A percentile compares a stretch with the other conserved stretches of the same genome.
Evolutionary conservation across 2,797 vertebrate genomes (phyloP).

Genomic region (Manis javanica): DNA sequence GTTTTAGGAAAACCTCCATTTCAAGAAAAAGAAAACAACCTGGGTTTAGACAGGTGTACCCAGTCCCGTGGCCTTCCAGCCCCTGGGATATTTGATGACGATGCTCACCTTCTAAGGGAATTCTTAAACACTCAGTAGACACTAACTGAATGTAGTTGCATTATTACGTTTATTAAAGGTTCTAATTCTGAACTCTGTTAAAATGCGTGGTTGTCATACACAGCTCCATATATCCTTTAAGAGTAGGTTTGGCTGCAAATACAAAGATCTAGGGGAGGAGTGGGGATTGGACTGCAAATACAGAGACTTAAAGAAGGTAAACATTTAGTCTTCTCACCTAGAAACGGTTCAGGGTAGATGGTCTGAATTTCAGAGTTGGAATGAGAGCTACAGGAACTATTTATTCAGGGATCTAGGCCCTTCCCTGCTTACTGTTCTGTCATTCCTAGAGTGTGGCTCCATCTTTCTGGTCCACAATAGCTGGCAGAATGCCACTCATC

Average conservation of each 20-base stretch:
- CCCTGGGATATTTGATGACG: neutral
- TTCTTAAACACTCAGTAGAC: neutral
- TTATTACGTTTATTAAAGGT: neutral
- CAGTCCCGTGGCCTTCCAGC: neutral
- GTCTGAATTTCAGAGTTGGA: neutral
- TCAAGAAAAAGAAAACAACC: neutral
- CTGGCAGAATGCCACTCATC: neutral
- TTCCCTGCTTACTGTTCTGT: neutral
- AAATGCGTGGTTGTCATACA: neutral
- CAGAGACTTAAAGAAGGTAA: neutral
- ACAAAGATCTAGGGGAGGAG: neutral
- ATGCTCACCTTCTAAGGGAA: neutral
- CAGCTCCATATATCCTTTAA: neutral
- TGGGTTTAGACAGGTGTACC: neutral
- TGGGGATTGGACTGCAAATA: neutral
- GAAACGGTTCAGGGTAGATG: neutral
- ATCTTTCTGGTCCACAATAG: neutral
- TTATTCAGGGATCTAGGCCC: neutral
- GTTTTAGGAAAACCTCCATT: neutral
- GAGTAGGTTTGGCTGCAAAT: neutral
- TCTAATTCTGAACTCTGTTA: constrained; percentile 6
- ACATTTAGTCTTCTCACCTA: neutral
- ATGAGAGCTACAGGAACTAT: neutral
- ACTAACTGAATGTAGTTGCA: neutral
- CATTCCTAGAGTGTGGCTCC: neutral